Percentiles rank a stretch among this genome's conserved stretches.
Conservation (phyloP, 1,140 invertebrate species). For the Andricus grossulariae region DNA sequence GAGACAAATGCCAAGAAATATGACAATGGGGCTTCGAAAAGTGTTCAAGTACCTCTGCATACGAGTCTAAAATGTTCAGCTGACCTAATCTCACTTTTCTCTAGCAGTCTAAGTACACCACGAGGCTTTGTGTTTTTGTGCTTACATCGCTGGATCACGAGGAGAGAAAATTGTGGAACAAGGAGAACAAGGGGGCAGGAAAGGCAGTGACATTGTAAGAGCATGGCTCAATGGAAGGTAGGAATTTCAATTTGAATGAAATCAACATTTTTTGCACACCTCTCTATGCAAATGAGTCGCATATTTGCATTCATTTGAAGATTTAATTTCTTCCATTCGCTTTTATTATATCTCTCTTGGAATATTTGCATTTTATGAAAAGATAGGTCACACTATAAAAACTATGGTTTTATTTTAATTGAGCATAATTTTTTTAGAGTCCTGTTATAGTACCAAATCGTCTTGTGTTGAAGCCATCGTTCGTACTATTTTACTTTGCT, state of each 20-base stretch:
- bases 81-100: conserved; percentile 30
- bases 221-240: conserved; percentile 22
- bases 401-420: too few species aligned
- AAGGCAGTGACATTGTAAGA: conserved; percentile 28
- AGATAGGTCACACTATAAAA: neutral
- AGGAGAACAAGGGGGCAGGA: conserved; percentile 24
- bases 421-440: too few species aligned
- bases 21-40: conserved; percentile 16
- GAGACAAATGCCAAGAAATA: conserved; percentile 17
- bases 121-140: conserved; percentile 42
- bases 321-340: neutral
- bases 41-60: neutral
- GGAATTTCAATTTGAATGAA: conserved; percentile 30
- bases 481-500: too few species aligned
- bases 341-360: neutral
- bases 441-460: too few species aligned
- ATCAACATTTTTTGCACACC: conserved; percentile 19
- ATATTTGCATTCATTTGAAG: conserved; percentile 28
- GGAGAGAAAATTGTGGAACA: conserved; percentile 17
- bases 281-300: conserved; percentile 13
- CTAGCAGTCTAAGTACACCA: conserved; percentile 9
- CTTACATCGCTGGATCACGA: conserved; percentile 38
- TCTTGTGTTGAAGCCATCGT: too few species aligned
- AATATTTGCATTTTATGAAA: neutral
- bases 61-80: conserved; percentile 19